Evolutionary conservation across 2,888 invertebrate species (phyloP), one percentile per base, ranked within the genome.

Genomic region (Adelphocoris suturalis): DNA sequence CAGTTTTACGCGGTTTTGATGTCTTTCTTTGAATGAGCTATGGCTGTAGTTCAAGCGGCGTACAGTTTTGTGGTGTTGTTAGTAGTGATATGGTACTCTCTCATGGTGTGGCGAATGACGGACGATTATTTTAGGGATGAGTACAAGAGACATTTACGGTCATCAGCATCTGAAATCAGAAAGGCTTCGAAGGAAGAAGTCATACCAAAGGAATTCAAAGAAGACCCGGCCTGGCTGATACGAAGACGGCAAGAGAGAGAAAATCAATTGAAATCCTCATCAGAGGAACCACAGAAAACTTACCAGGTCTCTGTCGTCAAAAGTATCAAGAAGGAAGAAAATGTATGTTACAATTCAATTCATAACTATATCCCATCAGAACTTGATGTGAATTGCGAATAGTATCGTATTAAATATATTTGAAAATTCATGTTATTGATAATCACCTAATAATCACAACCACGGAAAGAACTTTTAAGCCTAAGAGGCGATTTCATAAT

Each of bases 61-160:
- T 95, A 96, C 91, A 94, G 96, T 16, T 93, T 96, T 90, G 94
- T 96, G 92, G 95, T 97, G 0, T 91, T 97, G 7, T 94, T 95
- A 57, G 94, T 97, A n/a, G 94, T 97, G 92, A 93, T 95, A 89
- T 96, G 96, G 96, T 97, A 97, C 93, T 95, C 96, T 87, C 92
- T 95, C 48, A 95, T 95, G 91, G 94, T 97, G 88, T 96, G 96
- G 95, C 95, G 94, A 92, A 94, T 96, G 94, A 96, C 97, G 92
- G 96, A 96, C 91, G 95, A 95, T 91, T 96, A 97, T 93, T 97
- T 97, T 93, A 95, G 95, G 91, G 95, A 94, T 68, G 96, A 96
- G 93, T 97, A 97, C 92, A 94, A 95, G 91, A 95, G 94, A 91
- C 94, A 96, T 92, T 92, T 96, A 86, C 92, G 94, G 52, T 87